phyloP scores from a whole-genome alignment of 2,113 vertebrate species.

The Xenotilapia longispinis region DNA sequence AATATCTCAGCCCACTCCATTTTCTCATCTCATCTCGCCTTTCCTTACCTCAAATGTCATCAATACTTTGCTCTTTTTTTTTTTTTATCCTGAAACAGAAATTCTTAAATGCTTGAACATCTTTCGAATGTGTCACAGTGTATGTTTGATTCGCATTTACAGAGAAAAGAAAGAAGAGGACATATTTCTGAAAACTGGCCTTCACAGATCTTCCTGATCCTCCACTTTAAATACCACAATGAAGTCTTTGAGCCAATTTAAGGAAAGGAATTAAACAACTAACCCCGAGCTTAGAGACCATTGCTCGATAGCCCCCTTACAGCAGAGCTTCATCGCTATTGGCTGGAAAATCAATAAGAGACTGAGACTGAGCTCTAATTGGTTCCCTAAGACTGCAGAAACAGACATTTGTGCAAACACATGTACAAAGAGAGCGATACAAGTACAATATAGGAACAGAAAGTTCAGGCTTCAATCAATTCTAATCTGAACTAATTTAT shows the following conservation, averaged over 20 bases:
- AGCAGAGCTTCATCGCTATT: constrained; percentile 52
- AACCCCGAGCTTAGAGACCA: constrained; percentile 8
- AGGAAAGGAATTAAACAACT: constrained; percentile 33
- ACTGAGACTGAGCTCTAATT: constrained; percentile 41
- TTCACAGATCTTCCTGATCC: background rate
- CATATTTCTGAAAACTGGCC: background rate
- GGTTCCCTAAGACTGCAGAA: constrained; percentile 42
- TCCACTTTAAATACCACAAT: background rate
- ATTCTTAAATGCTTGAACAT: background rate
- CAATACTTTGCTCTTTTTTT: background rate
- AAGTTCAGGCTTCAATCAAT: constrained; percentile 28
- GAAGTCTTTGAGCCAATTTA: constrained; percentile 28
- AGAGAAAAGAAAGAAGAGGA: background rate
- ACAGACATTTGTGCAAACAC: constrained; percentile 1
- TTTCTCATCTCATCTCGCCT: background rate
- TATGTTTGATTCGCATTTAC: background rate
- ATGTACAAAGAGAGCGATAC: constrained; percentile 1
- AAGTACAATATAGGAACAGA: constrained; percentile 24
- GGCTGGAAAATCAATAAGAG: constrained; percentile 63
- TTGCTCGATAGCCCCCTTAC: constrained; percentile 24
- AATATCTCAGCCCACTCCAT: background rate
- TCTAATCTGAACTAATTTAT: constrained; percentile 39
- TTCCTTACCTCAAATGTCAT: background rate
- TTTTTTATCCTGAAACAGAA: background rate
- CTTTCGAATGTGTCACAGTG: background rate